Conservation (phyloP, 2,888 invertebrate genomes). For the Caenorhabditis doughertyi region DNA sequence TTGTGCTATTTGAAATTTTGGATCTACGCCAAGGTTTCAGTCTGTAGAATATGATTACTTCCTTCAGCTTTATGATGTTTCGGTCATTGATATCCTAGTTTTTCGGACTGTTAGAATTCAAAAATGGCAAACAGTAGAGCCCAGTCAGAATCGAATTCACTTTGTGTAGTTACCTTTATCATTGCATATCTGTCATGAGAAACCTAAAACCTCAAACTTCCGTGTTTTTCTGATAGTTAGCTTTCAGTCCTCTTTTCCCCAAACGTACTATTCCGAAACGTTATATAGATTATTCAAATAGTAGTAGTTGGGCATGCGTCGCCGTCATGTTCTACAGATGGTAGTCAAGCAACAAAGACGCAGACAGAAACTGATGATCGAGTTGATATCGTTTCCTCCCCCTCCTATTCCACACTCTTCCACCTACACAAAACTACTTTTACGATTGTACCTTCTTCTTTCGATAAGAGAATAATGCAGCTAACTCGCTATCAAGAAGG, state of each 20-base stretch:
- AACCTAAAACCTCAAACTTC: too few species aligned
- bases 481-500: too few species aligned
- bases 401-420: neutral
- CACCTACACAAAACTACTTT: slow-evolving; percentile 37
- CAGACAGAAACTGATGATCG: slow-evolving; percentile 46
- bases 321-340: slow-evolving; percentile 15
- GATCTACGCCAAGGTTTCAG: too few species aligned
- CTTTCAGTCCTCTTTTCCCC: neutral
- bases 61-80: too few species aligned
- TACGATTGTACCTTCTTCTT: slow-evolving; percentile 49
- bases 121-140: too few species aligned
- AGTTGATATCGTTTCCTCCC: slow-evolving; percentile 47
- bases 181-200: too few species aligned
- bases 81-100: too few species aligned
- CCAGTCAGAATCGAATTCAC: too few species aligned
- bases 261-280: neutral
- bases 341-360: slow-evolving; percentile 3
- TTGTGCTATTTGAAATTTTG: too few species aligned
- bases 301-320: slow-evolving; percentile 19
- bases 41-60: too few species aligned
- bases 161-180: too few species aligned
- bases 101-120: too few species aligned
- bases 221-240: neutral
- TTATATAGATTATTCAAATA: slow-evolving; percentile 32
- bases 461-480: neutral